phyloP scores from a whole-genome alignment of 2,888 invertebrate species.

The Melanotus villosus region DNA sequence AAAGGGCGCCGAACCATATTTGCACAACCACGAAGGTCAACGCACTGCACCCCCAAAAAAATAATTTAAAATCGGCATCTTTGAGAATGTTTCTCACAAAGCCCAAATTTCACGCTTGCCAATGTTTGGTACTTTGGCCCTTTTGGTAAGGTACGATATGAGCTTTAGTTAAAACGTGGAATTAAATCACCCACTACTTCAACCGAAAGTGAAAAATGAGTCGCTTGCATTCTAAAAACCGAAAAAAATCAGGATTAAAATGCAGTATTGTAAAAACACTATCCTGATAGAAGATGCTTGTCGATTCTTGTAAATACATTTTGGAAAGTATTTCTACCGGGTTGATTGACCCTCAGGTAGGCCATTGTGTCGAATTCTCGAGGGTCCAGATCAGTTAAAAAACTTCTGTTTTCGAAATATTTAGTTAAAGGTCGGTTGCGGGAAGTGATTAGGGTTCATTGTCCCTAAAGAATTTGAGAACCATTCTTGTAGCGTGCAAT shows the following conservation, averaged over 20 bases:
- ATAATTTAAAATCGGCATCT: constrained; percentile 52
- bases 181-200: constrained; percentile 45
- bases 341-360: constrained; percentile 51
- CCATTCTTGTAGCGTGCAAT: too few relatives aligned
- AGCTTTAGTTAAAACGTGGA: constrained; percentile 20
- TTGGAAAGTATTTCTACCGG: constrained; percentile 43
- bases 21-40: constrained; percentile 49
- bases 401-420: constrained; percentile 33
- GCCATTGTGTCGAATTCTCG: constrained; percentile 35
- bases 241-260: constrained; percentile 43
- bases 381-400: constrained; percentile 35
- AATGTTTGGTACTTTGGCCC: constrained; percentile 34
- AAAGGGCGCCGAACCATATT: constrained; percentile 48
- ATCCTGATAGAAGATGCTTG: constrained; percentile 19
- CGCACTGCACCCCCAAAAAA: constrained; percentile 44
- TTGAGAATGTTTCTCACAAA: constrained; percentile 47
- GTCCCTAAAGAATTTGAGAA: too few relatives aligned
- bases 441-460: too few relatives aligned
- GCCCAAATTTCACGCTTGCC: constrained; percentile 48
- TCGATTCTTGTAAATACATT: constrained; percentile 36
- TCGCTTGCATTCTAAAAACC: constrained; percentile 35
- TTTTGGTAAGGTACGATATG: constrained; percentile 32
- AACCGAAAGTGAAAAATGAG: constrained; percentile 51
- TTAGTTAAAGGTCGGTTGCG: neutral
- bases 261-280: constrained; percentile 33